Conservation (phyloP, 2,888 invertebrate genomes). For the Andricus quercusramuli region DNA sequence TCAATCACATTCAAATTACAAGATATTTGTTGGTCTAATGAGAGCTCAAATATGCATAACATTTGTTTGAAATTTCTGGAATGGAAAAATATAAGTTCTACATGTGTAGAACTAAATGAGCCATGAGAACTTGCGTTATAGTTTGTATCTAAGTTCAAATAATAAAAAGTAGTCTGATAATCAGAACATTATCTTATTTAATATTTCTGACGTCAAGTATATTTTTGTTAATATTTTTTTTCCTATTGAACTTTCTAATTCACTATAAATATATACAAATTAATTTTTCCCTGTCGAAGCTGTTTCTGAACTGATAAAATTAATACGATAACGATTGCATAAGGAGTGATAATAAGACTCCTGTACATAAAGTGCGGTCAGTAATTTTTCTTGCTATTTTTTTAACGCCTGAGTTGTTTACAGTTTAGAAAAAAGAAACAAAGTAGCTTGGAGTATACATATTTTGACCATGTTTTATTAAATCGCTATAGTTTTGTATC, state of each 20-base stretch:
- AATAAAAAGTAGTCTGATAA: background rate
- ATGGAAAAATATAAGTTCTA: background rate
- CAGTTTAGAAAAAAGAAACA: background rate
- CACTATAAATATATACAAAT: background rate
- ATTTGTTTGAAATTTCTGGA: background rate
- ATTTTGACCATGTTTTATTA: background rate
- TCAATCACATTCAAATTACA: too few species aligned
- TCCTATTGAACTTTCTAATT: too few species aligned
- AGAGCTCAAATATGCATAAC: background rate
- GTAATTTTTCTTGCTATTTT: background rate
- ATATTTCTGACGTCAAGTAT: too few species aligned
- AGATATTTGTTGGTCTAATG: too few species aligned
- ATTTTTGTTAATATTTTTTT: too few species aligned
- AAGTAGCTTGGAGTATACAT: background rate
- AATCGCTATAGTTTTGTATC: background rate
- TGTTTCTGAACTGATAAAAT: constrained; percentile 17
- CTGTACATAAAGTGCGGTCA: background rate
- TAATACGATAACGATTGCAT: constrained; percentile 19
- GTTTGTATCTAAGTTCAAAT: too few species aligned
- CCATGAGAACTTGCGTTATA: too few species aligned
- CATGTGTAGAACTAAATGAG: background rate
- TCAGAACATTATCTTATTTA: too few species aligned
- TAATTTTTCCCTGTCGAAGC: background rate
- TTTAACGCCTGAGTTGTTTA: background rate
- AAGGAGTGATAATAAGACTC: constrained; percentile 5